Evolutionary conservation across 2,113 vertebrate species (phyloP).

Genomic region (Arothron firmamentum): DNA sequence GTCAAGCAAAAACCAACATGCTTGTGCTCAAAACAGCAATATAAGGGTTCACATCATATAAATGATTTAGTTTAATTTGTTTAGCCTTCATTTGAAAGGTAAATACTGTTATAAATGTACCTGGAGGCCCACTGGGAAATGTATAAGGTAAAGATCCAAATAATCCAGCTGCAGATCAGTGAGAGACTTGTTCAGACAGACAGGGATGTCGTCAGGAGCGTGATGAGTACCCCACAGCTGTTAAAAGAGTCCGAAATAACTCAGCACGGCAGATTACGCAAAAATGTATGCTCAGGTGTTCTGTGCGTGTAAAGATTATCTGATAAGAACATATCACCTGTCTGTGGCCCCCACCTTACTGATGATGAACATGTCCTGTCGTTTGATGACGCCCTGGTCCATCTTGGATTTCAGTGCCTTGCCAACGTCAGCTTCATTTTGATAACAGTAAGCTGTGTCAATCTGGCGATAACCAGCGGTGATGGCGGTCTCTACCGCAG

Average conservation of each 20-base stretch:
- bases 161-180: slow-evolving; percentile 71
- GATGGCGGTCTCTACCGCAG: slow-evolving; percentile 70
- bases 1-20: not conserved
- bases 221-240: slow-evolving; percentile 71
- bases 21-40: no score
- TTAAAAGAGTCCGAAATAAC: not conserved
- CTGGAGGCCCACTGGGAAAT: slow-evolving; percentile 75
- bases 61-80: not conserved
- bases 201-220: slow-evolving; percentile 66
- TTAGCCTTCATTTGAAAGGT: not conserved
- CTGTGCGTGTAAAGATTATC: no score
- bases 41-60: no score
- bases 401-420: slow-evolving; percentile 71
- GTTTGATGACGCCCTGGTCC: slow-evolving; percentile 68
- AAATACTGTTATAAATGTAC: slow-evolving; percentile 25
- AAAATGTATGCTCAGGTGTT: not conserved
- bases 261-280: not conserved
- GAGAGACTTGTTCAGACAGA: slow-evolving; percentile 69
- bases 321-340: no score
- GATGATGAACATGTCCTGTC: slow-evolving; percentile 75
- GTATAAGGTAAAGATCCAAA: slow-evolving; percentile 77
- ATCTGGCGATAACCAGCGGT: slow-evolving; percentile 77
- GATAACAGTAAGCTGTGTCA: slow-evolving; percentile 69
- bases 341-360: slow-evolving; percentile 64
- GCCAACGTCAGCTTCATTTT: slow-evolving; percentile 69